Base-by-base conservation (phyloP, 2,113 vertebrate species). In the Puntigrus tetrazona region DNA sequence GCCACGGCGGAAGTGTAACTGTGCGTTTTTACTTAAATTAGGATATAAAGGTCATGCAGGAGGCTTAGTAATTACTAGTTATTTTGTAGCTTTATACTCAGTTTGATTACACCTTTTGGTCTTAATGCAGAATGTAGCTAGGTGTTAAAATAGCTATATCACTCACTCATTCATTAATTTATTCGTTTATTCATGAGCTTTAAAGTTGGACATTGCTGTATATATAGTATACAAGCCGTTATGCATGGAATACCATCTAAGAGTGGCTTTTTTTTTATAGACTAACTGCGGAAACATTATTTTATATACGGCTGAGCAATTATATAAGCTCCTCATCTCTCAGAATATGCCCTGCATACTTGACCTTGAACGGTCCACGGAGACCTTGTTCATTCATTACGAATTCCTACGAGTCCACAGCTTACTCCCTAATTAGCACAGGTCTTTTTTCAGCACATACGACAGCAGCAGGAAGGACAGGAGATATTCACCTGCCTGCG, bases 401-500 rank as follows among this genome's bases (percentile, higher is more conserved):
- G 20, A 41, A 73, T 82, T 82, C 73, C 69, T 52, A 7, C 8
- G 16, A 31, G 55, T 27, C 27, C 22, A 76, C 29, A 14, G 20
- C 70, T 79, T 70, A 38, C 52, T 34, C 16, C 38, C 22, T 34
- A 74, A 72, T 77, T 47, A 75, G 45, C 45, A 70, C 11, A 76
- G 22, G 7, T 22, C 11, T 61, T 45, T 84, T 84, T 41, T 14
- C 10, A 73, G 41, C 75, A 43, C n/a, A 73, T 9, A 55, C 65
- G 73, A 78, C 83, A 87, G 83, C n/a, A 70, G 67, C 41, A 47
- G n/a, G 18, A 45, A 74, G n/a, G 61, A 59, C 69, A 74, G 78
- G 38, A 69, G 29, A 81, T 76, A 31, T 50, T 82, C 78, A 86
- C 88, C 81, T 87, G 70, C 78, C 38, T 31, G 70, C n/a, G 9